phyloP scores from a whole-genome alignment of 1,140 invertebrate genomes.

The Eueides isabella region DNA sequence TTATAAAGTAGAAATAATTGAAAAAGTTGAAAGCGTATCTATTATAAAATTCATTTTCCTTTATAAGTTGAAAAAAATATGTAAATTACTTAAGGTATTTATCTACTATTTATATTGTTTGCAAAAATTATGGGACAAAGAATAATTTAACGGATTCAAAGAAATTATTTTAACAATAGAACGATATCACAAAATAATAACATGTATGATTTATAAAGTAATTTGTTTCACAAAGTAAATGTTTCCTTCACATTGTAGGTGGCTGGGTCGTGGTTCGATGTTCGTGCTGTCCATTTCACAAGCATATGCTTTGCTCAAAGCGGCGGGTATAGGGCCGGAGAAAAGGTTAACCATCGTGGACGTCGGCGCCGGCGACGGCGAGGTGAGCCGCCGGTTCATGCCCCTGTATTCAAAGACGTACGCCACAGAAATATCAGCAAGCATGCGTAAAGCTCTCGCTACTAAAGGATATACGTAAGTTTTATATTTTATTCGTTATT shows the following conservation, averaged over 20 bases:
- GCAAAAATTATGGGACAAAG: neutral
- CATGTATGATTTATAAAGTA: too few relatives aligned
- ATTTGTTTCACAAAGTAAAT: too few relatives aligned
- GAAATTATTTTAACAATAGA: too few relatives aligned
- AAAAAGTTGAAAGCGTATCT: neutral
- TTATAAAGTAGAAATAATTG: neutral
- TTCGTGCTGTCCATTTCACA: constrained; percentile 93
- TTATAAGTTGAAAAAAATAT: neutral
- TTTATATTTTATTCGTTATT: neutral
- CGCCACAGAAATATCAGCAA: constrained; percentile 93
- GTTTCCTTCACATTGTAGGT: constrained; percentile 82
- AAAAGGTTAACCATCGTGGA: constrained; percentile 87
- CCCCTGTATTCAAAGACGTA: constrained; percentile 88
- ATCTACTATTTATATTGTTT: neutral
- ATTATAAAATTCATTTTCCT: neutral
- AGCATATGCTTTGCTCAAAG: constrained; percentile 85
- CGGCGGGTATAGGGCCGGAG: constrained; percentile 47
- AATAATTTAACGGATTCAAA: too few relatives aligned
- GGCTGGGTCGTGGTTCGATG: constrained; percentile 94
- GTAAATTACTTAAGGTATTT: neutral
- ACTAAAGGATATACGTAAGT: constrained; percentile 90
- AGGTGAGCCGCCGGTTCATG: constrained; percentile 88
- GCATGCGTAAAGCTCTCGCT: constrained; percentile 89
- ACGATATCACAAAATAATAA: too few relatives aligned
- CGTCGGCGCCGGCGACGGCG: constrained; percentile 95